Conservation (phyloP, 2,113 vertebrate species). For the Riparia riparia region DNA sequence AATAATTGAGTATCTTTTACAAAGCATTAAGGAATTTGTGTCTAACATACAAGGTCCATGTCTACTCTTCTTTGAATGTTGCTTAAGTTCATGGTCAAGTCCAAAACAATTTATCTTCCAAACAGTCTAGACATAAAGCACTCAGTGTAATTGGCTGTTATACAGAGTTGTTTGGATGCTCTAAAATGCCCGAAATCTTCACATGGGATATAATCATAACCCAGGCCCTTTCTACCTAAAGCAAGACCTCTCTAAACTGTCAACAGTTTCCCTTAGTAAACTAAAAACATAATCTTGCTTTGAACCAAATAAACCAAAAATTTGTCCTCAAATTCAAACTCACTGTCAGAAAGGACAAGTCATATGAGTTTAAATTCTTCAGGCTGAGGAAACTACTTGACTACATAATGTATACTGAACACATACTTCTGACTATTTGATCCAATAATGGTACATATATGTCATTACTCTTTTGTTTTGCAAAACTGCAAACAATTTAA, state of each 20-base stretch:
- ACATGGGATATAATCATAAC: background rate
- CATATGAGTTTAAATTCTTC: background rate
- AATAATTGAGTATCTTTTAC: background rate
- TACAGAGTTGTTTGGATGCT: background rate
- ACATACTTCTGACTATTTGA: background rate
- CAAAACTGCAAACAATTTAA: background rate
- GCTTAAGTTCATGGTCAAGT: background rate
- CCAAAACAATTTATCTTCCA: background rate
- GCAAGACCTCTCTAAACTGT: background rate
- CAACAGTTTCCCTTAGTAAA: background rate
- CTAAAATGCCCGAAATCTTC: background rate
- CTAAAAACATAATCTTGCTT: background rate
- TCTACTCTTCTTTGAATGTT: background rate
- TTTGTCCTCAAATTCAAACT: background rate
- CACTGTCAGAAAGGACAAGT: background rate
- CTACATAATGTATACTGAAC: background rate
- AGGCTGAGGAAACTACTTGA: background rate
- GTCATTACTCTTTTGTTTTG: too few relatives aligned
- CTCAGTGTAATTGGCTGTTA: background rate
- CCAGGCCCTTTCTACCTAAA: background rate
- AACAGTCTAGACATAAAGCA: background rate
- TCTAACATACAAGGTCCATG: background rate
- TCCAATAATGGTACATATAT: background rate
- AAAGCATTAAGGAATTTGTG: background rate
- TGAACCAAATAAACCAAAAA: background rate